These are phyloP conservation scores for Dorcus hopei DNA, from an alignment of 2,888 invertebrate genomes.

Conservation along the genomic window DNA sequence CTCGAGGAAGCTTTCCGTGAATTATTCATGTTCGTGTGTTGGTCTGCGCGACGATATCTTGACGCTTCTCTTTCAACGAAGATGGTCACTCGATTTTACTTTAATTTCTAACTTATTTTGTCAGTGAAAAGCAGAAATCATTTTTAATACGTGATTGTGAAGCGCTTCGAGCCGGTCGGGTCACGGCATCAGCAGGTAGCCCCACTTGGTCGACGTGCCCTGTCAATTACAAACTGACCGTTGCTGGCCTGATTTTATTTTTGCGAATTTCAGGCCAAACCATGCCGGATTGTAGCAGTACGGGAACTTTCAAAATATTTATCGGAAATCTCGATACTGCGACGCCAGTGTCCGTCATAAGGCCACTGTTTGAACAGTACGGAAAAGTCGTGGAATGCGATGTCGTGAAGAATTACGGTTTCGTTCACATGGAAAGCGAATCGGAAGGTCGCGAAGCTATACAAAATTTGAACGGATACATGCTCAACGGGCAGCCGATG, in stretches of 20 bases:
- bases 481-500: conserved; percentile 83
- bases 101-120: too few species aligned
- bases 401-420: conserved; percentile 97
- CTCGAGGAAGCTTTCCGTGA: too few species aligned
- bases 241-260: too few species aligned
- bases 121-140: too few species aligned
- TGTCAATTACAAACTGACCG: too few species aligned
- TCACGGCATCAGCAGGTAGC: conserved; percentile 12
- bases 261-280: conserved; percentile 29
- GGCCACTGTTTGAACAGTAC: conserved; percentile 93
- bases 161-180: conserved; percentile 17
- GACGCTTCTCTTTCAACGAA: too few species aligned
- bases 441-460: conserved; percentile 89
- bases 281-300: conserved; percentile 80
- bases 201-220: conserved; percentile 14
- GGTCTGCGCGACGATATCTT: too few species aligned
- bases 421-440: conserved; percentile 95
- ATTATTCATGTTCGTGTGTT: too few species aligned
- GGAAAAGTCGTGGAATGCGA: conserved; percentile 97
- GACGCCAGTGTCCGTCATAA: conserved; percentile 81
- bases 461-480: conserved; percentile 82
- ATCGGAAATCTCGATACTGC: conserved; percentile 95
- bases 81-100: too few species aligned
- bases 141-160: not conserved
- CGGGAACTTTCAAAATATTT: conserved; percentile 95